Conservation (phyloP, 1,140 invertebrate genomes). For the roundworm (Caenorhabditis elegans) region WBcel235 BX284606.5:5287001-5287500, state of each 20-base stretch:
- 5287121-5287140: constrained; percentile 54
- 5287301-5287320: background rate
- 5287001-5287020: background rate
- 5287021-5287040: constrained; percentile 12
- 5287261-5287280: background rate
- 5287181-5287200: constrained; percentile 1
- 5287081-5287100: constrained; percentile 15
- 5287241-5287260: background rate
- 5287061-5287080: constrained; percentile 24
- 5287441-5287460: no score
- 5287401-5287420: constrained; percentile 72
- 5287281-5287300: constrained; percentile 21
- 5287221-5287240: background rate
- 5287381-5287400: constrained; percentile 91
- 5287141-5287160: constrained; percentile 58
- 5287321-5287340: constrained; percentile 9
- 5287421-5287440: constrained; percentile 28
- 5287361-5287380: constrained; percentile 78
- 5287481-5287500: no score
- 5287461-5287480: no score
- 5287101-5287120: constrained; percentile 51
- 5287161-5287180: constrained; percentile 54
- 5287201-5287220: background rate
- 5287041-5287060: constrained; percentile 25
- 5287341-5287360: constrained; percentile 48